Evolutionary conservation across 92 coral and sea anemone genomes (phyloP), one percentile per base, ranked within the genome.

Genomic region (Palythoa caribaeorum): DNA sequence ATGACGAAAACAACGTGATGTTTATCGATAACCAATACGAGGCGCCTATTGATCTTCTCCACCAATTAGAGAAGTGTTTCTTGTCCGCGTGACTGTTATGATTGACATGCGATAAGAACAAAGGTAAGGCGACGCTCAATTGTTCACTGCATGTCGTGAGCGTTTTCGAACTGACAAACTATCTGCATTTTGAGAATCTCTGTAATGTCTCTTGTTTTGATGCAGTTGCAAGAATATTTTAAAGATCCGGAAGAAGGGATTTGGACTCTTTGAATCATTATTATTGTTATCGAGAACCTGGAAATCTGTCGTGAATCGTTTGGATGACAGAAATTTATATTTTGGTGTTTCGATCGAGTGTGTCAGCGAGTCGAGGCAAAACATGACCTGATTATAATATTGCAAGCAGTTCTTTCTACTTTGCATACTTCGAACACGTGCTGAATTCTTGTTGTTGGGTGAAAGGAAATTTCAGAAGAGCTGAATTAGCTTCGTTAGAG

Each of bases 101-200:
- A 81, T 81, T 81, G 86, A 63, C 86, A 66, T 66, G 76, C 52
- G 86, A 62, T 21, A 44, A 81, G 71, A 66, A 66, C 76, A 68
- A 47, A 81, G 76, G 50, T 7, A 78, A 78, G 84, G 52, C 84
- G 84, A 47, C 73, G 86, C 63, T 66, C 40, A 20, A 68, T 51
- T 17, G 17, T 21, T 65, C 40, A 63, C 70, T 63, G 35, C 70
- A 10, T 50, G 74, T 81, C 16, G 40, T 28, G 28, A 68, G 76
- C 75, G 47, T 71, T 65, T 81, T 68, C 62, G 57, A 63, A 68
- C 17, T 39, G 14, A 47, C 4, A 14, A 6, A 28, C 63, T 3
- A 6, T 20, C 37, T 9, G 3, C 80, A 36, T 36, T 78, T 54
- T 10, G 19, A 20, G 20, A 81, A 81, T 11, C 47, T 19, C n/a